Base-by-base conservation (phyloP, 2,113 vertebrate species). In the Paramisgurnus dabryanus region DNA sequence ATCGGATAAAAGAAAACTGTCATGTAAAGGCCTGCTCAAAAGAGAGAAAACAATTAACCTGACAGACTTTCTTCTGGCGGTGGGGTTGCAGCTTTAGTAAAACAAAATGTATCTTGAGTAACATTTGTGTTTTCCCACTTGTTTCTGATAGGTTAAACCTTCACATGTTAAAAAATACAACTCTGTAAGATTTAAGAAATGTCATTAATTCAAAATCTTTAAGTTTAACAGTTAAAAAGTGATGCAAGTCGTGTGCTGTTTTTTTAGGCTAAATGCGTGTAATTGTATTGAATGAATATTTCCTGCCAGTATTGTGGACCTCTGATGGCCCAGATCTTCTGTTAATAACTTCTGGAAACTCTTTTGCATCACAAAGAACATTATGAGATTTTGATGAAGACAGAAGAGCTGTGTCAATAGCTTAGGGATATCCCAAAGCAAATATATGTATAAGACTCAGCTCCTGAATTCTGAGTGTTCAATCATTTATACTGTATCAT, bases 401-500 rank as follows among this genome's bases (percentile, higher is more conserved):
- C 63, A 49, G 78, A 82, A 83, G 76, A 60, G 63, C 50, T 67
- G 53, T 65, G 72, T 67, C 66, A 65, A 74, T 64, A 75, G 72
- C 58, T 17, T 13, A 63, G 69, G 40, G 45, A 74, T 43, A 49
- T 61, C 72, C 67, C 55, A 67, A 39, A 57, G 61, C 53, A 77
- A 83, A 72, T 75, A 75, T 75, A 72, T 43, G 9, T 22, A 84
- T 71, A 70, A 41, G 61, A n/a, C 17, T 10, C 67, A 53, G 43
- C 41, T 9, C 53, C 7, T 64, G 45, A 68, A 78, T 81, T 67
- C 66, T n/a, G 58, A 53, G 39, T 45, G 55, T 69, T 79, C 39
- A 64, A 6, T 67, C 15, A 74, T 15, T 43, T 17, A 40, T 47
- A 66, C 34, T 72, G 27, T 57, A 60, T 43, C 40, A 40, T 70